phyloP scores from a whole-genome alignment of 2,113 vertebrate species.

The Strigops habroptila region DNA sequence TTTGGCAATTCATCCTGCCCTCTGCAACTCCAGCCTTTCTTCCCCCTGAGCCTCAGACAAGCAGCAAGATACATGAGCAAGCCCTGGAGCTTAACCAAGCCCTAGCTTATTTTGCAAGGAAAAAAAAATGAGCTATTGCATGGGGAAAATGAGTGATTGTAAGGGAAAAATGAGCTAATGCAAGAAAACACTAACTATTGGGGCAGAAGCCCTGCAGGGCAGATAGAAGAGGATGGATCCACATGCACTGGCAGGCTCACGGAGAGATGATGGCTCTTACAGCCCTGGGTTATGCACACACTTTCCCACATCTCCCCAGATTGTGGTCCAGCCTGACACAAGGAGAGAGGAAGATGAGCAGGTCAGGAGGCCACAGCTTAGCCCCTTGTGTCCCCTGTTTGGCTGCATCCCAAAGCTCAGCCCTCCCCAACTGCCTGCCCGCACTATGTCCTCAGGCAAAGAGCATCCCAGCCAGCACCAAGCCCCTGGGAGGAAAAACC shows the following conservation, averaged over 20 bases:
- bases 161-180: background rate
- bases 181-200: background rate
- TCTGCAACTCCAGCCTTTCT: background rate
- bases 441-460: background rate
- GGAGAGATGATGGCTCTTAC: background rate
- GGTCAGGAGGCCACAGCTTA: accelerated
- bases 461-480: background rate
- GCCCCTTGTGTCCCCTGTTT: too few relatives aligned
- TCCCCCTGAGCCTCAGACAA: background rate
- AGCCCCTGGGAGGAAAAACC: background rate
- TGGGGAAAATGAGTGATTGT: background rate
- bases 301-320: background rate
- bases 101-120: background rate
- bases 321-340: background rate
- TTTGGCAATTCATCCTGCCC: background rate
- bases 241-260: background rate
- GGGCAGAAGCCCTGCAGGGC: background rate
- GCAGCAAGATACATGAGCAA: background rate
- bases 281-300: background rate
- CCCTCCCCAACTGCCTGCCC: background rate
- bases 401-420: background rate
- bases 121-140: background rate
- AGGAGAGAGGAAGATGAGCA: background rate
- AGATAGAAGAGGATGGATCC: background rate
- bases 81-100: background rate